Evolutionary conservation across 1,140 invertebrate genomes (phyloP).

Genomic region (Seison nebaliae): DNA sequence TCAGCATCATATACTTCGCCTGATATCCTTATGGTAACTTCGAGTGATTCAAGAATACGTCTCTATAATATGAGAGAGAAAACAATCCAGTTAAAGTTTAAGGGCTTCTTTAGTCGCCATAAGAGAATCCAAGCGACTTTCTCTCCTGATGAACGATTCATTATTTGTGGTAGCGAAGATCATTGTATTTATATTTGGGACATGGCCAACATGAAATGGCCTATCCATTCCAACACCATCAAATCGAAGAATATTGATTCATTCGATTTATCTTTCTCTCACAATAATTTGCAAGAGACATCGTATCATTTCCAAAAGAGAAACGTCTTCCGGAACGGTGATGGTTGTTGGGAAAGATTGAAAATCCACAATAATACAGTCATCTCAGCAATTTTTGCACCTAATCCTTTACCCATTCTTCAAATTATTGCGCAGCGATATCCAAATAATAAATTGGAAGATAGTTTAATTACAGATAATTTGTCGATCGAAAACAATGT

Average conservation of each 20-base stretch:
- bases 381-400: slow-evolving; percentile 81
- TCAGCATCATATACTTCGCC: slow-evolving; percentile 43
- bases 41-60: slow-evolving; percentile 82
- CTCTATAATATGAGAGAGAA: slow-evolving; percentile 82
- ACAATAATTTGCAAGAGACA: neutral
- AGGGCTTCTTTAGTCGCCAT: slow-evolving; percentile 68
- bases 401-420: slow-evolving; percentile 58
- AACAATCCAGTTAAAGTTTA: slow-evolving; percentile 81
- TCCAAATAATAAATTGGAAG: no score
- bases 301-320: neutral
- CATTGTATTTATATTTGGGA: slow-evolving; percentile 87
- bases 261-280: neutral
- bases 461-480: no score
- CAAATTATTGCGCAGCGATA: no score
- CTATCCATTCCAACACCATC: no score
- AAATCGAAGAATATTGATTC: slow-evolving; percentile 40
- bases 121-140: slow-evolving; percentile 67
- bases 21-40: slow-evolving; percentile 51
- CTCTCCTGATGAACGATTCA: slow-evolving; percentile 79
- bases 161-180: slow-evolving; percentile 88
- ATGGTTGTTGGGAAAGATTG: slow-evolving; percentile 89
- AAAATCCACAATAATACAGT: slow-evolving; percentile 84
- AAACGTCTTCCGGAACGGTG: slow-evolving; percentile 55
- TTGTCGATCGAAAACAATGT: no score
- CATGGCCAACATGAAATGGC: no score